Conservation (phyloP, 1,140 invertebrate genomes). For the Aphis craccivora region DNA sequence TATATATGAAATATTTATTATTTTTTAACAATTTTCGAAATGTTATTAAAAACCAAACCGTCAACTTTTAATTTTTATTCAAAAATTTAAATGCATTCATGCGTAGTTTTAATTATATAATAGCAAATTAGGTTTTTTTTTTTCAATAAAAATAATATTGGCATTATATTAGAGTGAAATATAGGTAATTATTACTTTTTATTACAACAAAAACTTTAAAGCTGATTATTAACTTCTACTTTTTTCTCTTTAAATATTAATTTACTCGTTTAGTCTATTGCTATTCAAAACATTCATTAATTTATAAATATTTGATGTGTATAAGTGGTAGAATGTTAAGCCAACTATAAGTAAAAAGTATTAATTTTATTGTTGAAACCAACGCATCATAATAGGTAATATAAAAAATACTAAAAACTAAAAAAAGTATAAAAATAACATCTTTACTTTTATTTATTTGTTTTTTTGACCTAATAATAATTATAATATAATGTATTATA, state of each 20-base stretch:
- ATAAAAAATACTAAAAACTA: too few relatives aligned
- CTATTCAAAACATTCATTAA: background rate
- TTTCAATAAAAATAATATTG: background rate
- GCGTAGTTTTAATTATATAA: background rate
- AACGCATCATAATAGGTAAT: too few relatives aligned
- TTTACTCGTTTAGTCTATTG: background rate
- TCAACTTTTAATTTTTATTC: background rate
- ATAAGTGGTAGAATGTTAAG: background rate
- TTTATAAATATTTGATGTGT: background rate
- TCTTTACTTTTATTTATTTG: too few relatives aligned
- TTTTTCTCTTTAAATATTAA: background rate
- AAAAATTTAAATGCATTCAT: background rate
- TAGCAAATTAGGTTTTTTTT: background rate
- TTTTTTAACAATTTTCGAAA: background rate
- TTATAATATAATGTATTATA: too few relatives aligned
- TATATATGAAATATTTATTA: background rate
- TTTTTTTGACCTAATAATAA: too few relatives aligned
- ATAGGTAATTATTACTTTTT: background rate
- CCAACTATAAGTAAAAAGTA: too few relatives aligned
- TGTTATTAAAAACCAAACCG: background rate
- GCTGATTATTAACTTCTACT: background rate
- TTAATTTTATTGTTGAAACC: too few relatives aligned
- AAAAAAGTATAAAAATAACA: too few relatives aligned
- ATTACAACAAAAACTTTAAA: too few relatives aligned
- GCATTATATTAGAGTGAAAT: background rate